Percentiles rank a stretch among this genome's conserved stretches.
phyloP scores from a whole-genome alignment of 2,797 vertebrate species.

The Clangula hyemalis region DNA sequence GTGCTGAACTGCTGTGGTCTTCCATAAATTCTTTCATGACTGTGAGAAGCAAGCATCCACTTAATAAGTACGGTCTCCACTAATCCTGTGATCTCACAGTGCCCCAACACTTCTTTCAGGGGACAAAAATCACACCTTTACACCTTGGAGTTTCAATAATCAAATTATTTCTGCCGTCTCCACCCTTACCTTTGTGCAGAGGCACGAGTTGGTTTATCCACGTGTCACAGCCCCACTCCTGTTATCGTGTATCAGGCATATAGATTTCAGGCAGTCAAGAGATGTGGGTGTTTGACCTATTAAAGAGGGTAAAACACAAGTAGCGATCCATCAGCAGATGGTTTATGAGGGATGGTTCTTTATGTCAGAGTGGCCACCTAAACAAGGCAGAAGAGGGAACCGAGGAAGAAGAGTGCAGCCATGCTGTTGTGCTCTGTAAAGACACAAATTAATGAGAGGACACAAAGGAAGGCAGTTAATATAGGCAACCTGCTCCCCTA shows the following conservation, averaged over 20 bases:
- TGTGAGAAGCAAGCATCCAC: neutral
- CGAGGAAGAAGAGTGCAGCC: neutral
- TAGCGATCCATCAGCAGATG: neutral
- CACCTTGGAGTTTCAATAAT: neutral
- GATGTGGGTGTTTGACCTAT: neutral
- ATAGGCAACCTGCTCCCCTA: neutral
- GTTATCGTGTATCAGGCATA: neutral
- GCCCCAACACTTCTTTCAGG: neutral
- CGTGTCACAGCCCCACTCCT: neutral
- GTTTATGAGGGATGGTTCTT: neutral
- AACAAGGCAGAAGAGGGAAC: neutral
- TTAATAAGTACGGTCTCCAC: neutral
- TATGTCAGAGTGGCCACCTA: no score
- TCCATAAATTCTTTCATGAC: conserved; percentile 9
- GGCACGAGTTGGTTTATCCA: neutral
- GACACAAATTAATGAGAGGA: neutral
- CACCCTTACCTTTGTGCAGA: neutral
- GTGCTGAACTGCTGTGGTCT: neutral
- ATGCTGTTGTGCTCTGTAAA: accelerated
- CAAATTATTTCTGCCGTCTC: neutral
- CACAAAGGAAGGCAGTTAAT: accelerated
- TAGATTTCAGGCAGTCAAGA: neutral
- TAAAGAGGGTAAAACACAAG: neutral
- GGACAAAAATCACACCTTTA: neutral
- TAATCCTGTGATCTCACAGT: neutral